Evolutionary conservation across 1,140 invertebrate species (phyloP), one percentile per base, ranked within the genome.

Genomic region (Papilio aristodemus): DNA sequence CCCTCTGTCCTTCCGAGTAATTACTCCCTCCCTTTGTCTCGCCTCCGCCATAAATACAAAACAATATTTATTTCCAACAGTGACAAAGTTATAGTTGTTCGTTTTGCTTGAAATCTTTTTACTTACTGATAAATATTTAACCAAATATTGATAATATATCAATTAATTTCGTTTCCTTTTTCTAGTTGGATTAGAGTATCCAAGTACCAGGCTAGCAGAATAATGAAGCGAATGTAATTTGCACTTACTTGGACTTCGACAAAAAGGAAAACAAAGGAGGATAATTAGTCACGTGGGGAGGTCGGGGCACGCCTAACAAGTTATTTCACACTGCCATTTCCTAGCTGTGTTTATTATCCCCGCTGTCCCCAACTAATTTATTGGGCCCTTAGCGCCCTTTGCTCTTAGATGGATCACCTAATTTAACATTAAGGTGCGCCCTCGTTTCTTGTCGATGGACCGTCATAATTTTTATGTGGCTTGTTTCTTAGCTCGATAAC

Each of bases 311-410:
- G 85, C 75, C 73, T 86, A 86, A 84, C 84, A 84, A 87, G 84
- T 86, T 87, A 86, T 87, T 87, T 83, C 78, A 78, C 75, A 67
- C 68, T 72, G 79, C 77, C 77, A 83, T 84, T 85, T 76, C 78
- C 75, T 74, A 69, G 74, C 77, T 74, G 79, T 85, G 85, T 87
- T 86, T 89, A 87, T 89, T 87, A 87, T 84, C 84, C 83, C 78
- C 41, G 73, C 72, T 87, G 87, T 89, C 87, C 87, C 87, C 85
- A 83, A 84, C 81, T 89, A 88, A 89, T 88, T 89, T 89, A 89
- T 87, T 79, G 79, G 74, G 77, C 85, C 83, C 84, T 86, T 86
- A 84, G 73, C 84, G 79, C 84, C 87, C 85, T 86, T 81, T 83
- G 78, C 70, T 73, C 78, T 79, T 71, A 85, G 87, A 89, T 86